Conservation (phyloP, 2,113 vertebrate species). For the Rhinopomastus cyanomelas region DNA sequence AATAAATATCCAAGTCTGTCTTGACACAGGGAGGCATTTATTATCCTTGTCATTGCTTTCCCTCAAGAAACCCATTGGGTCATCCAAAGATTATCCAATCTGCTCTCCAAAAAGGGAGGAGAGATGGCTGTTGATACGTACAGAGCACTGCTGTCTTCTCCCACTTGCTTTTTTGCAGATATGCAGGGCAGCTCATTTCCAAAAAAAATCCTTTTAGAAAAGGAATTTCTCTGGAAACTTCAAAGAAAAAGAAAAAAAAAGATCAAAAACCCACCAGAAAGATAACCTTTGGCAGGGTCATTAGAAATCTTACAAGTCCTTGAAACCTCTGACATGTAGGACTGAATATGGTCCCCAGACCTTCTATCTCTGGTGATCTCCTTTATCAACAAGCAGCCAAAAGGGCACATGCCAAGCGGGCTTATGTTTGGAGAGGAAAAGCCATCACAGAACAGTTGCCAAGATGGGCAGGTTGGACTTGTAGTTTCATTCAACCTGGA, state of each 20-base stretch:
- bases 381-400: not conserved
- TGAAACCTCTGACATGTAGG: not conserved
- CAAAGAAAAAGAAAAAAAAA: not conserved
- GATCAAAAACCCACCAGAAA: not conserved
- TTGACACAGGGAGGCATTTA: not conserved
- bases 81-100: conserved; percentile 36
- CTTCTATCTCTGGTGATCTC: not conserved
- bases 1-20: conserved; percentile 1
- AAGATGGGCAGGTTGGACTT: not conserved
- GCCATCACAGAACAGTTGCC: not conserved
- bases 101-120: not conserved
- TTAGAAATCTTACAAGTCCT: not conserved
- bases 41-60: conserved; percentile 33
- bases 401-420: not conserved
- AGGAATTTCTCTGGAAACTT: not conserved
- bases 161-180: not conserved
- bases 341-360: not conserved
- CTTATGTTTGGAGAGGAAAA: not conserved
- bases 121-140: not conserved
- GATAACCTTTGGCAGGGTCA: not conserved
- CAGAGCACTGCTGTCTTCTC: not conserved
- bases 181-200: not conserved
- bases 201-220: not conserved
- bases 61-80: conserved; percentile 33
- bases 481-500: not conserved